Base-by-base conservation (phyloP, 2,888 invertebrate genomes). In the Dynastes tityus region DNA sequence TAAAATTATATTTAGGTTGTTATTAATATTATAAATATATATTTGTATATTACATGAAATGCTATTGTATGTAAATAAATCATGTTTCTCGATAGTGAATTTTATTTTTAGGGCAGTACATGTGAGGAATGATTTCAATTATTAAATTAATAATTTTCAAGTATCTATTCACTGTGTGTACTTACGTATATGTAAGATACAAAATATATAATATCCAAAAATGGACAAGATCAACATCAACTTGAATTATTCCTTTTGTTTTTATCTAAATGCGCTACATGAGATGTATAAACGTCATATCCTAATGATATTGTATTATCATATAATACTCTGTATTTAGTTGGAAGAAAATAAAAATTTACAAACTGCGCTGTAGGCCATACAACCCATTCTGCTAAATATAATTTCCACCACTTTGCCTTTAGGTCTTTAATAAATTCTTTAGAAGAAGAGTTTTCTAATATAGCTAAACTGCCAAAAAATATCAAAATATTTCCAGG, bases 361-460 rank as follows among this genome's bases (percentile, higher is more conserved):
- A 98, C 90, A 61, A 96, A 90, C 88, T 98, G 98, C 0, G 97
- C 97, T 5, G 96, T 95, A 0, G 98, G 97, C 97, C 98, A 98
- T 37, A 98, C 92, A 5, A 95, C 86, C 95, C 97, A 97, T 87
- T 98, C 98, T 0, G 96, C 97, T 70, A 92, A 90, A 86, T 97
- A 97, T 11, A 98, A 89, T 82, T 90, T 92, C 90, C 92, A 92
- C 27, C 95, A 95, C 88, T 97, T 97, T 40, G 91, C 89, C 83
- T 90, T 90, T 49, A 96, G 90, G 89, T 96, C 95, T 58, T 90
- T 88, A 81, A 91, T 90, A 76, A 96, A 91, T 83, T 94, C 93
- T 16, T 90, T 86, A 71, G 90, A 85, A 1, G 91, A 91, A 80
- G 91, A 90, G 9, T 91, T 90, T 89, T 97, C 96, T 82, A 97